A percentile compares a stretch with the other conserved stretches of the same genome.
phyloP scores from a whole-genome alignment of 2,113 vertebrate genomes.

The Hystrix cristata region DNA sequence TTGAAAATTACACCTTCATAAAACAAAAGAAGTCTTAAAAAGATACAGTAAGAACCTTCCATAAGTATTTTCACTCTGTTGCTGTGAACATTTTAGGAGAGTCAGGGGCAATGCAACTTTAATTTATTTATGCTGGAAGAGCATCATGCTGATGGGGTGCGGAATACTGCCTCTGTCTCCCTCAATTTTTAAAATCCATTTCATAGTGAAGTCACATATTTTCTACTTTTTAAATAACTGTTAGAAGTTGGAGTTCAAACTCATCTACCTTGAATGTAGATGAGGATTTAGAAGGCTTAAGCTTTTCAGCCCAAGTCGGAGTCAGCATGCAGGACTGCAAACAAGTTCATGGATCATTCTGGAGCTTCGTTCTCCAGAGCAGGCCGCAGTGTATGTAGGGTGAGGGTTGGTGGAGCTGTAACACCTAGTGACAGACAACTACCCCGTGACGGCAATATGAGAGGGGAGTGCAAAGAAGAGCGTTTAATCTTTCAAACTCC shows the following conservation, averaged over 20 bases:
- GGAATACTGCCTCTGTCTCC: neutral
- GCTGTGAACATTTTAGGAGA: neutral
- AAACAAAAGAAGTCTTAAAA: neutral
- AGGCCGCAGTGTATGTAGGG: rapidly evolving
- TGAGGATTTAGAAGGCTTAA: neutral
- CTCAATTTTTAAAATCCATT: neutral
- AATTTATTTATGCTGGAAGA: neutral
- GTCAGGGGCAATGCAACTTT: neutral
- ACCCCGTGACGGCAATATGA: neutral
- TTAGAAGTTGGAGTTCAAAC: neutral
- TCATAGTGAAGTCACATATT: neutral
- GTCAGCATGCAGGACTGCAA: neutral
- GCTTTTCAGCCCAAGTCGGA: neutral
- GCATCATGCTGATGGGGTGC: too few species aligned
- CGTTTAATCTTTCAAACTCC: neutral
- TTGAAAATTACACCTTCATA: neutral
- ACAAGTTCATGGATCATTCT: too few species aligned
- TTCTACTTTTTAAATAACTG: neutral
- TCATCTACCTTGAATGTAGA: neutral
- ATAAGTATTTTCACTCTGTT: neutral
- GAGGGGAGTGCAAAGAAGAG: neutral
- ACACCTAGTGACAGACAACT: neutral
- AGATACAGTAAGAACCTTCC: neutral
- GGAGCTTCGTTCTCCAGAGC: neutral
- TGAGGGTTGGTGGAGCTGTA: rapidly evolving